phyloP scores from a whole-genome alignment of 2,888 invertebrate species.

The Mimachlamys varia region DNA sequence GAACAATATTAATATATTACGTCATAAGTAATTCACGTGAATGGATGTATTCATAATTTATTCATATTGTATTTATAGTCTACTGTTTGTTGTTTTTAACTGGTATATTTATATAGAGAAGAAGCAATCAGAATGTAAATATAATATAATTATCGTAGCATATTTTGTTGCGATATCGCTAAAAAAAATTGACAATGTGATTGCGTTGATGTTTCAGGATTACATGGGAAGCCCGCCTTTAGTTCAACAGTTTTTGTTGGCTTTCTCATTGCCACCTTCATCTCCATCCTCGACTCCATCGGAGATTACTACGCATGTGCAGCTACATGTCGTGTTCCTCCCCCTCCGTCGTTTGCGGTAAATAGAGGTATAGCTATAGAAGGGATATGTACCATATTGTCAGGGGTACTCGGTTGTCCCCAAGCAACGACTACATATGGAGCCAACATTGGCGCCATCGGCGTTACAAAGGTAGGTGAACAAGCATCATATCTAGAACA shows the following conservation, averaged over 20 bases:
- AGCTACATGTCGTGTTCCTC: slow-evolving; percentile 86
- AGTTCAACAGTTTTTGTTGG: slow-evolving; percentile 64
- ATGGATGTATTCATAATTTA: too few species aligned
- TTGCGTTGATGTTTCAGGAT: slow-evolving; percentile 56
- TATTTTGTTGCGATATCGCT: too few species aligned
- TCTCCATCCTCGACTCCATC: slow-evolving; percentile 82
- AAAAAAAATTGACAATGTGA: too few species aligned
- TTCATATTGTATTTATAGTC: too few species aligned
- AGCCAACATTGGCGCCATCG: slow-evolving; percentile 95
- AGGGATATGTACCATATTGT: slow-evolving; percentile 90
- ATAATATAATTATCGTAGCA: too few species aligned
- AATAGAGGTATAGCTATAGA: slow-evolving; percentile 88
- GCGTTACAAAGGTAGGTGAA: slow-evolving; percentile 88
- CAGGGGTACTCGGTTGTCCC: slow-evolving; percentile 92
- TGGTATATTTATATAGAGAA: too few species aligned
- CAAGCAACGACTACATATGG: slow-evolving; percentile 94
- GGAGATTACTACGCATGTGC: slow-evolving; percentile 95
- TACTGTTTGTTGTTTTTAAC: too few species aligned
- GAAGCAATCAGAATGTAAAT: too few species aligned
- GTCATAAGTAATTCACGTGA: too few species aligned
- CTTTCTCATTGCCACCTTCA: slow-evolving; percentile 68
- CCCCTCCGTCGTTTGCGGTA: slow-evolving; percentile 92
- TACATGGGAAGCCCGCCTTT: slow-evolving; percentile 68
- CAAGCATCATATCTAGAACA: not conserved
- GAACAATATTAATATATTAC: too few species aligned